Evolutionary conservation across 2,113 vertebrate species (phyloP), one percentile per base, ranked within the genome.

Genomic region (Vimba vimba): DNA sequence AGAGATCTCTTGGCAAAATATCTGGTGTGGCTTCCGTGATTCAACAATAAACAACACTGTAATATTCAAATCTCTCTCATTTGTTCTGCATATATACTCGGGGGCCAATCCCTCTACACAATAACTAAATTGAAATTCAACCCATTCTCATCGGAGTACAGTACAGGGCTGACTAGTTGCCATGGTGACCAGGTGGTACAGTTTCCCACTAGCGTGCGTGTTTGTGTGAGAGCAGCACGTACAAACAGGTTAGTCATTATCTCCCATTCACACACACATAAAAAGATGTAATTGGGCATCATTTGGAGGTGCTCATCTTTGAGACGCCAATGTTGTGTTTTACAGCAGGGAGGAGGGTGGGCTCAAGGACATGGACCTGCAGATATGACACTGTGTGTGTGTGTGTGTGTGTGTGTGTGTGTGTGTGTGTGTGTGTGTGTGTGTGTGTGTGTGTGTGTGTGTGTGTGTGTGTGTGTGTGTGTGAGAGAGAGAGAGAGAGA

Each of bases 171-270:
- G 83, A 23, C 74, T 60, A 57, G 86, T 87, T 87, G 64, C 82
- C 71, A 87, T 78, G 82, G 86, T 79, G 64, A 84, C 75, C 45
- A 71, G 73, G 57, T 78, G 43, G 52, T 66, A 75, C 60, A 64
- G 17, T 43, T 62, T 47, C 39, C 25, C 23, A 33, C 17, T 73
- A 52, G 62, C n/a, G 39, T 77, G 39, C 33, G 52, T 86, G 77
- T 68, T 30, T 52, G n/a, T 39, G 66, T 19, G 21, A 71, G 39
- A 73, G 39, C 7, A 30, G 45, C 45, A 52, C 0, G 8, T 47
- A 79, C 45, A 23, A 36, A 21, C 25, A 50, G 59, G 52, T 78
- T 57, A 59, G 15, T 66, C 66, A 59, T 79, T 79, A 79, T 73
- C 52, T 80, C 23, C 39, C 52, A 52, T 80, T 84, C 75, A 82